Evolutionary conservation across 2,797 vertebrate species (phyloP).

Genomic region (Galaxias olidus): DNA sequence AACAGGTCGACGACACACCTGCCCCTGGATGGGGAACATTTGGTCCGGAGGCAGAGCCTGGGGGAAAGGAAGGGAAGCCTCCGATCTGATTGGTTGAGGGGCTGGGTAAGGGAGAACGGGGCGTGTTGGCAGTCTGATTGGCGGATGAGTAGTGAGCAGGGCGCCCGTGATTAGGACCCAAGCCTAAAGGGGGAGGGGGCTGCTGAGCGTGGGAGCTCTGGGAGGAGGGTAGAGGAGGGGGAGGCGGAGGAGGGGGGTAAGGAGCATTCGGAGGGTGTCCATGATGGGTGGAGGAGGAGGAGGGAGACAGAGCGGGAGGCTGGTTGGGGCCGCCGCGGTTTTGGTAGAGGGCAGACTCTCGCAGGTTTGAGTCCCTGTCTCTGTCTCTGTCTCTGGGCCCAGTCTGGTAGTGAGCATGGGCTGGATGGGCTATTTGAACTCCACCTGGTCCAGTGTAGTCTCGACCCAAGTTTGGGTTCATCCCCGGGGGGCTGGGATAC

Average conservation of each 20-base stretch:
- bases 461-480: conserved; percentile 70
- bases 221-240: conserved; percentile 54
- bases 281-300: conserved; percentile 72
- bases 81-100: conserved; percentile 77
- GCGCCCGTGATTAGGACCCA: conserved; percentile 61
- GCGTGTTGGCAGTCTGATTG: conserved; percentile 76
- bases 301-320: conserved; percentile 76
- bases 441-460: conserved; percentile 73
- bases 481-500: conserved; percentile 77
- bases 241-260: conserved; percentile 70
- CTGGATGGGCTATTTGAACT: conserved; percentile 61
- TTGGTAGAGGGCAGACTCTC: conserved; percentile 74
- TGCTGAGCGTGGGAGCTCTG: conserved; percentile 68
- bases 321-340: conserved; percentile 71
- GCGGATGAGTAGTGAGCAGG: conserved; percentile 73
- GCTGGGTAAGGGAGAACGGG: conserved; percentile 77
- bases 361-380: conserved; percentile 72
- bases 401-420: conserved; percentile 68
- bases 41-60: conserved; percentile 66
- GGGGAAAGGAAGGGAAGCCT: conserved; percentile 73
- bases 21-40: conserved; percentile 67
- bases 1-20: conserved; percentile 70
- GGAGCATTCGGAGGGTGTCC: conserved; percentile 65
- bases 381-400: conserved; percentile 70
- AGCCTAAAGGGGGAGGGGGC: conserved; percentile 55